phyloP scores from a whole-genome alignment of 1,140 invertebrate genomes.

The Doryteuthis pealeii region DNA sequence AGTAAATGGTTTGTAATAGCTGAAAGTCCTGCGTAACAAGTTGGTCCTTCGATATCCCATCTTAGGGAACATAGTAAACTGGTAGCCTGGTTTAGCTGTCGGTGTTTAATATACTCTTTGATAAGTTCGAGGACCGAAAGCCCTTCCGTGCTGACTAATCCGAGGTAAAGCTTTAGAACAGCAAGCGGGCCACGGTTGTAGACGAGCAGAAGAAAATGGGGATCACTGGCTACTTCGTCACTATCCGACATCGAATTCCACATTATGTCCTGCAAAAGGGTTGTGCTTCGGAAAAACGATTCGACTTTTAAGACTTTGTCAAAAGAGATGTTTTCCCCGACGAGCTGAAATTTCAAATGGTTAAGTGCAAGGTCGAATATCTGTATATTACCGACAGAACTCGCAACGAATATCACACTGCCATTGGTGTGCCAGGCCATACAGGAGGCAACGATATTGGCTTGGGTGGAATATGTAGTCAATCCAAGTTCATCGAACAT shows the following conservation, averaged over 20 bases:
- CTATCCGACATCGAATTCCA: background rate
- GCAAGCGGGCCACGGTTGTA: slow-evolving; percentile 54
- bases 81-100: slow-evolving; percentile 71
- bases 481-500: slow-evolving; percentile 51
- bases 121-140: slow-evolving; percentile 66
- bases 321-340: background rate
- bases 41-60: slow-evolving; percentile 73
- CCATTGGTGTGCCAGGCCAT: slow-evolving; percentile 75
- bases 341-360: background rate
- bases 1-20: slow-evolving; percentile 74
- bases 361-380: slow-evolving; percentile 54
- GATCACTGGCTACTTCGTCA: background rate
- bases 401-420: slow-evolving; percentile 70
- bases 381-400: slow-evolving; percentile 75
- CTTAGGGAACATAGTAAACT: slow-evolving; percentile 70
- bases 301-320: background rate
- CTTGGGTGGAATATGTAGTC: slow-evolving; percentile 43
- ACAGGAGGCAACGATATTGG: slow-evolving; percentile 71
- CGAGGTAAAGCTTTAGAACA: slow-evolving; percentile 48
- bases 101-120: slow-evolving; percentile 69
- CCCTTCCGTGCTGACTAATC: slow-evolving; percentile 56
- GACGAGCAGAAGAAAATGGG: slow-evolving; percentile 3
- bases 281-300: background rate
- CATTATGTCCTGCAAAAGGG: background rate
- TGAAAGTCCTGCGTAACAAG: slow-evolving; percentile 71